A percentile compares a stretch with the other conserved stretches of the same genome.
phyloP scores from a whole-genome alignment of 2,888 invertebrate genomes.

The Nudaria mundana region DNA sequence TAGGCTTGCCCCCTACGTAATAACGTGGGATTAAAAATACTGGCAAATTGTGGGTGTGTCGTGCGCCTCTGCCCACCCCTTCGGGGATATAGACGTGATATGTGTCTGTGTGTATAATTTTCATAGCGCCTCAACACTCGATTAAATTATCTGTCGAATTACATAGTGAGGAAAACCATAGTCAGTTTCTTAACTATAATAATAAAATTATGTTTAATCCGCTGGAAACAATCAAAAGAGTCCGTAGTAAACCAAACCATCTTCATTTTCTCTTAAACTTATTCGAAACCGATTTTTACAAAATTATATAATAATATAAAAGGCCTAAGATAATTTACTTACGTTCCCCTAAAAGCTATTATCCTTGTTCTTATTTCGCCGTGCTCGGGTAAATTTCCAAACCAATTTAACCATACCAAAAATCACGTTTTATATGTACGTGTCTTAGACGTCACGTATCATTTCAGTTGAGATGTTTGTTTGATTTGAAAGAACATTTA shows the following conservation, averaged over 20 bases:
- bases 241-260: neutral
- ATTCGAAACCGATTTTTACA: neutral
- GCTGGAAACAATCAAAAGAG: neutral
- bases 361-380: neutral
- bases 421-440: constrained; percentile 7
- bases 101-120: no score
- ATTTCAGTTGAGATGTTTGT: constrained; percentile 20
- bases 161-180: no score
- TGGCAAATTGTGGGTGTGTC: no score
- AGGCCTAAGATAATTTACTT: neutral
- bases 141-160: no score
- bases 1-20: no score
- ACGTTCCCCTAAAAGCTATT: neutral
- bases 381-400: neutral
- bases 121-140: no score
- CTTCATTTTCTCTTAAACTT: neutral
- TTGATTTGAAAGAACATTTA: constrained; percentile 32
- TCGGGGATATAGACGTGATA: no score
- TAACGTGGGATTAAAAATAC: no score
- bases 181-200: neutral
- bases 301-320: neutral
- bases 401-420: constrained; percentile 2
- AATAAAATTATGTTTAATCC: neutral
- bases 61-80: no score
- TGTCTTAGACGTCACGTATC: constrained; percentile 10